Base-by-base conservation (phyloP, 2,113 vertebrate genomes). In the Edolisoma coerulescens region DNA sequence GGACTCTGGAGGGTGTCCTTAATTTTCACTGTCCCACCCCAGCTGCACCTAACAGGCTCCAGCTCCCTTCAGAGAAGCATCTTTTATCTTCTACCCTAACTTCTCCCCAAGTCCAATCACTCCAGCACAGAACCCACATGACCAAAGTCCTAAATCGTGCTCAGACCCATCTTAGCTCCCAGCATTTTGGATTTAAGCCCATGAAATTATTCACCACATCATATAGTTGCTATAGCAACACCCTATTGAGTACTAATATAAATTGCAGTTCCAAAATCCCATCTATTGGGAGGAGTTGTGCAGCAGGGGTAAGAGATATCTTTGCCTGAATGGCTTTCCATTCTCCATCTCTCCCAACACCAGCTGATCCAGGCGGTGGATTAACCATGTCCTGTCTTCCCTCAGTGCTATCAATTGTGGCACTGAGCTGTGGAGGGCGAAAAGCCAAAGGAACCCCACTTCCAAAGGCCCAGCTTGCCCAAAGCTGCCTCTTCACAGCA, bases 221-320 rank as follows among this genome's bases (percentile, higher is more conserved):
- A 1, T 64, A 94, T 17, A 70, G 93, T 95, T 97, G 69, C 94
- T 81, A 97, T 95, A 84, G 96, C 76, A 94, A 95, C 91, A 60
- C 8, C 77, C 74, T 91, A 96, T 95, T 91, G 89, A 89, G 80
- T 71, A 95, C 94, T 95, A 95, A 95, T 97, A 96, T 76, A 95
- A 93, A 89, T 75, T 56, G 33, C 71, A 39, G 50, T 42, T 90
- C 94, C 89, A 27, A 89, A 78, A 95, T 89, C 87, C 84, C 64
- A 64, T 75, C 23, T 35, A n/a, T 30, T 84, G 73, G 68, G 67
- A 92, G 42, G 68, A 92, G 19, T 6, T 73, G 35, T 74, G 60
- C 80, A 90, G 59, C 59, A 79, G 41, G 33, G 17, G 16, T 3
- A 42, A 64, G 37, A 81, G 37, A 32, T 69, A 68, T 44, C 52